Conservation (phyloP, 2,797 vertebrate genomes). For the Nannoperca australis region DNA sequence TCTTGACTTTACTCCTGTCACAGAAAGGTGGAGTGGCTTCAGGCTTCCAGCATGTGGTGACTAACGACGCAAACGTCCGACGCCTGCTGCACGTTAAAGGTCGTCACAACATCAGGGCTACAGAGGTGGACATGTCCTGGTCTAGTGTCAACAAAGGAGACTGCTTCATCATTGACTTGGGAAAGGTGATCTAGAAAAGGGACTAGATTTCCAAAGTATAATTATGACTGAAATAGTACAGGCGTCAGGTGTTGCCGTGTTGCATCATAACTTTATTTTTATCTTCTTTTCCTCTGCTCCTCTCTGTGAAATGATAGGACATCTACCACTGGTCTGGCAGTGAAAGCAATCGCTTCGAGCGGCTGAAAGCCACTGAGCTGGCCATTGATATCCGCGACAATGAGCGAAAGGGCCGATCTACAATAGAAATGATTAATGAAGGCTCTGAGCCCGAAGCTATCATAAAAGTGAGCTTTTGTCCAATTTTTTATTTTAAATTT, state of each 20-base stretch:
- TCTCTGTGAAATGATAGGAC: constrained; percentile 53
- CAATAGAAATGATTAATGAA: constrained; percentile 72
- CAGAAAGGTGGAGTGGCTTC: constrained; percentile 84
- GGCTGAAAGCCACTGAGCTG: constrained; percentile 78
- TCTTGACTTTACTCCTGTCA: not conserved
- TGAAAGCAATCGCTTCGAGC: constrained; percentile 78
- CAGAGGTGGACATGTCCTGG: constrained; percentile 75
- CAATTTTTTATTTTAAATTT: not conserved
- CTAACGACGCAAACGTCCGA: constrained; percentile 54
- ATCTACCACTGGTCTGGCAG: constrained; percentile 85
- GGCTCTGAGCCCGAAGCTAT: constrained; percentile 75
- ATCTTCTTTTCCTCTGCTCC: constrained; percentile 1
- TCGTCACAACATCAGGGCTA: constrained; percentile 70
- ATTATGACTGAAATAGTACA: not conserved
- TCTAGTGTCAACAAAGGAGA: constrained; percentile 82
- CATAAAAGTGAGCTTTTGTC: constrained; percentile 61
- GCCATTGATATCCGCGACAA: constrained; percentile 82
- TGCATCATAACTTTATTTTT: not conserved
- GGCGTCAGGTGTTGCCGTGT: not conserved
- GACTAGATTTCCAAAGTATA: not conserved
- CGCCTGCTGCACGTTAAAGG: constrained; percentile 82
- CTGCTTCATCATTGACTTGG: constrained; percentile 85
- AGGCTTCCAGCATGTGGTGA: constrained; percentile 77
- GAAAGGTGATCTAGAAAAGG: constrained; percentile 69
- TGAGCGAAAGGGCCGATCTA: constrained; percentile 75